Evolutionary conservation across 1,140 invertebrate genomes (phyloP).

Genomic region (Holcopasites calliopsidis): DNA sequence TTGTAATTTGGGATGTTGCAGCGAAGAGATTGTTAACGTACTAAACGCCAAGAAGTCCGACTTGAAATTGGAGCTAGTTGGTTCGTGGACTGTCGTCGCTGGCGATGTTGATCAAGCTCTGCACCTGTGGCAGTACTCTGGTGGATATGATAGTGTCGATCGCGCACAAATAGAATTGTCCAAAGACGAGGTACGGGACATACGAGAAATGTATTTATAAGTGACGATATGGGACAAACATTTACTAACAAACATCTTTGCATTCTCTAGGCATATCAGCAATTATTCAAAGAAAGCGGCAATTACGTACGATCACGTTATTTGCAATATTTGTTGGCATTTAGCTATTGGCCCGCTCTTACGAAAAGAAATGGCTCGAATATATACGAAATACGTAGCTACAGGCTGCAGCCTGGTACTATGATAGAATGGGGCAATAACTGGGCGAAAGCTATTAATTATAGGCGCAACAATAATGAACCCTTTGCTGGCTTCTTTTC

Average conservation of each 20-base stretch:
- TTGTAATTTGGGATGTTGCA: conserved; percentile 74
- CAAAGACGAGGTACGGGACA: conserved; percentile 83
- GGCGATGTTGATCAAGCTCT: conserved; percentile 98
- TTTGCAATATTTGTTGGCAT: conserved; percentile 94
- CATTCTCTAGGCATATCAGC: conserved; percentile 86
- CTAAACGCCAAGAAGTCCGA: conserved; percentile 87
- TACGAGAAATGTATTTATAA: conserved; percentile 8
- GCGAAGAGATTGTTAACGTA: conserved; percentile 89
- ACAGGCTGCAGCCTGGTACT: conserved; percentile 95
- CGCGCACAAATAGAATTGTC: conserved; percentile 86
- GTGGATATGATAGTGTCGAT: conserved; percentile 94
- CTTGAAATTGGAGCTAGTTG: conserved; percentile 87
- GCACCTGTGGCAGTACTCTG: conserved; percentile 96
- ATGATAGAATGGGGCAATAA: conserved; percentile 99
- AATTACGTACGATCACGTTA: conserved; percentile 92
- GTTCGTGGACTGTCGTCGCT: conserved; percentile 94
- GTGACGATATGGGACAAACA: background rate
- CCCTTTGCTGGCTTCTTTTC: conserved; percentile 98
- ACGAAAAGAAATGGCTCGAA: conserved; percentile 86
- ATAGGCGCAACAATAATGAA: conserved; percentile 93
- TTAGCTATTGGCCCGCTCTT: conserved; percentile 93
- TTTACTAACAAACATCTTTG: conserved; percentile 28
- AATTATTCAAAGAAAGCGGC: conserved; percentile 89
- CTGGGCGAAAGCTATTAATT: conserved; percentile 97
- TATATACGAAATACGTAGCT: conserved; percentile 97